Evolutionary conservation across 23 tunicate genomes (phyloP).

Genomic region (Trididemnum nubilum): DNA sequence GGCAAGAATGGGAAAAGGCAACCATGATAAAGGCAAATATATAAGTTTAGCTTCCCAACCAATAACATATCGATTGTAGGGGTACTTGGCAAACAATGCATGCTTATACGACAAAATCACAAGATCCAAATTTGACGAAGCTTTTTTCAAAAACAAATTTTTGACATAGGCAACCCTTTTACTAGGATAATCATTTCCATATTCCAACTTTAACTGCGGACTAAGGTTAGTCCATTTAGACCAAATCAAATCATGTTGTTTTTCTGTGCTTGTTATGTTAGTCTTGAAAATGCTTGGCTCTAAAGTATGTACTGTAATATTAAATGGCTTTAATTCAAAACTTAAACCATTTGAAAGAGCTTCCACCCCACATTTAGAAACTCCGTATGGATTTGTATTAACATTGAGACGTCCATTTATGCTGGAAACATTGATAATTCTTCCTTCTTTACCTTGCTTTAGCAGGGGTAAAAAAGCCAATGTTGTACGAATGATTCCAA

Average conservation of each 20-base stretch:
- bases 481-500: conserved; percentile 45
- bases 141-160: not conserved
- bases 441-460: conserved; percentile 46
- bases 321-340: conserved; percentile 36
- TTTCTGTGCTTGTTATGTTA: conserved; percentile 13
- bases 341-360: conserved; percentile 44
- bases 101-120: conserved; percentile 40
- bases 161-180: not conserved
- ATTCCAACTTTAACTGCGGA: conserved; percentile 7
- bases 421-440: conserved; percentile 36
- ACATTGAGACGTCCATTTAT: conserved; percentile 29
- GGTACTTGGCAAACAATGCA: conserved; percentile 49
- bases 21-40: conserved; percentile 40
- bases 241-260: not conserved
- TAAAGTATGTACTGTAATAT: conserved; percentile 36
- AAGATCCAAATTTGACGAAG: not conserved
- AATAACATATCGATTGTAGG: conserved; percentile 42
- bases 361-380: conserved; percentile 44
- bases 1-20: conserved; percentile 32
- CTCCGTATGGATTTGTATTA: conserved; percentile 25
- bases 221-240: conserved; percentile 8
- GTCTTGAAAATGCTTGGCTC: conserved; percentile 33
- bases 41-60: conserved; percentile 45
- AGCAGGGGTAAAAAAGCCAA: conserved; percentile 57
- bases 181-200: conserved; percentile 18